Conservation (phyloP, 1,140 invertebrate species). For the Gonatopus flavifemur region DNA sequence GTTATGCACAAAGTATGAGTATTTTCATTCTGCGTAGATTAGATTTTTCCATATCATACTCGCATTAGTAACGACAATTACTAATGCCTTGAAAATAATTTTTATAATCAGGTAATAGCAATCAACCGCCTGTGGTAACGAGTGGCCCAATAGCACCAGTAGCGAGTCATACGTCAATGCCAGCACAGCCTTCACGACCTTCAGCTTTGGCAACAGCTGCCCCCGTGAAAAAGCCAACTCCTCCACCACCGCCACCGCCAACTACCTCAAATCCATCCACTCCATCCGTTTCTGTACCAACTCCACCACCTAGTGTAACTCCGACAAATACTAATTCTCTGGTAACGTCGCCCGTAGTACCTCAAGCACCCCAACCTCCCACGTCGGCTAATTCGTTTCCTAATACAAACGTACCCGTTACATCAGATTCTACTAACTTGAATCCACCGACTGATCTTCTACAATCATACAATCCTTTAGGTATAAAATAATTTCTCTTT, state of each 20-base stretch:
- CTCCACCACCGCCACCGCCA: constrained; percentile 35
- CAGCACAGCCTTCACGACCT: constrained; percentile 55
- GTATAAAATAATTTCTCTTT: no score
- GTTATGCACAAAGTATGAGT: no score
- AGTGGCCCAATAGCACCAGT: constrained; percentile 40
- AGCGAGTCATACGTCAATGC: constrained; percentile 55
- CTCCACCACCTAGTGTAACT: constrained; percentile 48
- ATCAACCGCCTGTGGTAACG: constrained; percentile 35
- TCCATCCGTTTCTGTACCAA: constrained; percentile 47
- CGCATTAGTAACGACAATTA: no score
- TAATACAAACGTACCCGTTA: constrained; percentile 38
- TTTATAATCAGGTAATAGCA: constrained; percentile 39
- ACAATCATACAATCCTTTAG: constrained; percentile 52
- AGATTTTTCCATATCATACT: no score
- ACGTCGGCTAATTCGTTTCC: constrained; percentile 47
- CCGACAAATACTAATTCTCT: constrained; percentile 47
- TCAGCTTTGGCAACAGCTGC: constrained; percentile 52
- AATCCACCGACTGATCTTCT: constrained; percentile 48
- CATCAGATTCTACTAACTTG: constrained; percentile 34
- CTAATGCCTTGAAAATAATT: constrained; percentile 24
- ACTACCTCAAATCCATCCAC: constrained; percentile 40
- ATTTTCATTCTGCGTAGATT: no score
- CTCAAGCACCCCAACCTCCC: constrained; percentile 42
- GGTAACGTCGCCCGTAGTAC: constrained; percentile 47
- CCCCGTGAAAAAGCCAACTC: constrained; percentile 49